Base-by-base conservation (phyloP, 2,797 vertebrate genomes). In the Hippoglossus hippoglossus region DNA sequence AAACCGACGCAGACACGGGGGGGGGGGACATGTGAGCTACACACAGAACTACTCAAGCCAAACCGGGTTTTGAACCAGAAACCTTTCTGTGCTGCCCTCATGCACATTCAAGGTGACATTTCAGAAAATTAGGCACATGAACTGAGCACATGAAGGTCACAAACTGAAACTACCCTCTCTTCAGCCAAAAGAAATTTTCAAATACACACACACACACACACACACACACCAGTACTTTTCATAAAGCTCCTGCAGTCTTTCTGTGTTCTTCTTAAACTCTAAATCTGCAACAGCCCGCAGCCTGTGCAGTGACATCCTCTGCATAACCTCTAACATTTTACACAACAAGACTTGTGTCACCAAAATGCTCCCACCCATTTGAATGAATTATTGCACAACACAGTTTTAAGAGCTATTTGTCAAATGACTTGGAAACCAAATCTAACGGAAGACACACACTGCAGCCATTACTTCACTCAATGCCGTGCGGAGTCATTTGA, bases 391-490 rank as follows among this genome's bases (percentile, higher is more conserved):
- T 36, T 46, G 2, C 19, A 10, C 19, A 46, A 22, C 25, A 39
- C 21, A 24, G 44, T 57, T 62, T 39, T 51, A 52, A 52, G 41
- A 4, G 31, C 5, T 46, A 46, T 54, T 36, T 44, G 21, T 71
- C 65, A 66, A 41, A 49, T 67, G 28, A 64, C 28, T 53, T 39
- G 21, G 44, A 53, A 39, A 68, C n/a, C 0, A 72, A 63, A 60
- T 46, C 65, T 59, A 55, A 18, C 15, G 21, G 44, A 12, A 69
- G 50, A 69, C 63, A 67, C 73, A 67, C 36, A 31, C 12, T 26
- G 58, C 63, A 63, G 54, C 4, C 56, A 50, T 82, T 44, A 39
- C 36, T 53, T 47, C 62, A 44, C 24, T 61, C 47, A 22, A 66
- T 54, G 9, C 9, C 25, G 24, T 9, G 36, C 13, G 12, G 53